Percentiles rank a stretch among this genome's conserved stretches.
Evolutionary conservation across 2,888 invertebrate species (phyloP).

Genomic region (Pinctada fucata): DNA sequence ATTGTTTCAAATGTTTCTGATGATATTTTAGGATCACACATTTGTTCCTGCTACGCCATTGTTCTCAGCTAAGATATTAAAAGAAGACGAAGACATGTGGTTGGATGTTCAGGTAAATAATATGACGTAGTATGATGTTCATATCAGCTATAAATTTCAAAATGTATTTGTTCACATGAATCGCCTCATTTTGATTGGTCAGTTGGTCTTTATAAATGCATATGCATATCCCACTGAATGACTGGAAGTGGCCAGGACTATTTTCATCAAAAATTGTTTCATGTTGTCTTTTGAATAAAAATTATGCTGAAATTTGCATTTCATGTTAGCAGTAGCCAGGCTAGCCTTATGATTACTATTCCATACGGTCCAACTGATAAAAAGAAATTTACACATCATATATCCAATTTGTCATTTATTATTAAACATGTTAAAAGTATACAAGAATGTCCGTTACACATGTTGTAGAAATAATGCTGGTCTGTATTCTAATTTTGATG

Average conservation of each 20-base stretch:
- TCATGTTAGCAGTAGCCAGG: too few relatives aligned
- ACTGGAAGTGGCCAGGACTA: too few relatives aligned
- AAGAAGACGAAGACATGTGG: conserved; percentile 95
- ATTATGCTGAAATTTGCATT: too few relatives aligned
- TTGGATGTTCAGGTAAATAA: conserved; percentile 88
- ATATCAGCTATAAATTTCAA: neutral
- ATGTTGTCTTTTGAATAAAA: too few relatives aligned
- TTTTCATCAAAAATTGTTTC: too few relatives aligned
- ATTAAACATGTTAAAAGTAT: neutral
- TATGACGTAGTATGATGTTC: too few relatives aligned
- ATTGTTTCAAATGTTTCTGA: too few relatives aligned
- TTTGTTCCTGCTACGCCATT: conserved; percentile 96
- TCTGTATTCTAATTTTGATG: neutral
- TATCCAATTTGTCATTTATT: neutral
- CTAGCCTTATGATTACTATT: too few relatives aligned
- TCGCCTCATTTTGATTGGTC: too few relatives aligned
- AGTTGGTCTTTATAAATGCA: neutral
- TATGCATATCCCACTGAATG: too few relatives aligned
- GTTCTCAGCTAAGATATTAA: conserved; percentile 91
- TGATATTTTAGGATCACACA: conserved; percentile 82
- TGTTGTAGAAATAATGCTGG: neutral
- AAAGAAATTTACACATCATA: too few relatives aligned
- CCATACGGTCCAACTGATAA: too few relatives aligned
- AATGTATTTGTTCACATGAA: neutral
- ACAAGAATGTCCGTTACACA: neutral